Conservation (phyloP, 2,113 vertebrate genomes). For the Eublepharis macularius region DNA sequence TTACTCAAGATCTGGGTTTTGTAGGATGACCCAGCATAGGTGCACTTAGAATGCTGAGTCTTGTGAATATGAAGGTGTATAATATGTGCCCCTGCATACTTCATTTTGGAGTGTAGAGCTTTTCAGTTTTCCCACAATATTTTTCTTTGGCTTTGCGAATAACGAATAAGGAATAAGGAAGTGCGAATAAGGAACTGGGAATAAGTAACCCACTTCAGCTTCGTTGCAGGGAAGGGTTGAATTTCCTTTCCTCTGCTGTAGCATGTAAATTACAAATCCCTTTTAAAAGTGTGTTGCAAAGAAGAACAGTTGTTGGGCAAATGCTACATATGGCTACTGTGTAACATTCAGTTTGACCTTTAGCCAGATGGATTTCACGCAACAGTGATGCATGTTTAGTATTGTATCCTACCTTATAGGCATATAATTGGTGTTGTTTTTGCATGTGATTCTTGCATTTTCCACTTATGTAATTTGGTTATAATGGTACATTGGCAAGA, state of each 20-base stretch:
- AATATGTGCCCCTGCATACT: too few relatives aligned
- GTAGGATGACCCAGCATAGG: too few relatives aligned
- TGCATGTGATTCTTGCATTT: background rate
- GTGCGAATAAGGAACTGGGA: too few relatives aligned
- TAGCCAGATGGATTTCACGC: background rate
- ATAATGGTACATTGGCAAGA: background rate
- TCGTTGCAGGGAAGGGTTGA: background rate
- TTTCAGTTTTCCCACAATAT: too few relatives aligned
- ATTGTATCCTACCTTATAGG: background rate
- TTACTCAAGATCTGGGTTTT: too few relatives aligned
- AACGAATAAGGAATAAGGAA: too few relatives aligned
- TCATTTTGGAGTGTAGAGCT: too few relatives aligned
- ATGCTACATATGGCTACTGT: background rate
- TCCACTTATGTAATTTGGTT: background rate
- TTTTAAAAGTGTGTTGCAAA: background rate
- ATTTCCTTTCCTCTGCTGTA: background rate
- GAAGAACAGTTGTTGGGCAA: background rate
- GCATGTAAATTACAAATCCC: background rate
- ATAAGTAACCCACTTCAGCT: too few relatives aligned
- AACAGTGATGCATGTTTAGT: background rate
- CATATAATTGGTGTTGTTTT: too few relatives aligned
- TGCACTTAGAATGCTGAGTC: too few relatives aligned
- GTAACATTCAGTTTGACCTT: background rate
- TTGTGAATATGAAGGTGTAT: too few relatives aligned
- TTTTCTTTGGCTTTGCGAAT: too few relatives aligned